A percentile compares a stretch with the other conserved stretches of the same genome.
Evolutionary conservation across 2,113 vertebrate genomes (phyloP).

Genomic region (Speoplatyrhinus poulsoni): DNA sequence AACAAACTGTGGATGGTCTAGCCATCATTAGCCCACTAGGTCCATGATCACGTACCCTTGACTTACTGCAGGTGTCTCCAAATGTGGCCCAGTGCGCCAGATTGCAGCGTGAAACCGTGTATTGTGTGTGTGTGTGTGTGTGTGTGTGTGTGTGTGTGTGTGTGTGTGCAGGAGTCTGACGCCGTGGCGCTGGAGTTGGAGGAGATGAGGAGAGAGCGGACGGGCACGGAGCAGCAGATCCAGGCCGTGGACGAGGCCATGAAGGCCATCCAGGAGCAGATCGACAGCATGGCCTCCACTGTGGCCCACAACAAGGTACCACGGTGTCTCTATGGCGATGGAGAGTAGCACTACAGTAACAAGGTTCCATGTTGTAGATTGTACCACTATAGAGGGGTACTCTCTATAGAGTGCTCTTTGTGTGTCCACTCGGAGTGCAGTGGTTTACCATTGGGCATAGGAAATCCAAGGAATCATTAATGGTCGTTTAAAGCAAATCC

Average conservation of each 20-base stretch:
- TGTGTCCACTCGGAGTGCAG: background rate
- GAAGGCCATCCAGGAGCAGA: slow-evolving; percentile 80
- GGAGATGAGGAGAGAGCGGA: slow-evolving; percentile 84
- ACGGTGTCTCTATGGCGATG: too few relatives aligned
- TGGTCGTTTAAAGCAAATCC: too few relatives aligned
- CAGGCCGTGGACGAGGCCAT: slow-evolving; percentile 82
- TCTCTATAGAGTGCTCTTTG: background rate
- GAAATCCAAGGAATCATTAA: background rate
- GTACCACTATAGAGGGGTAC: too few relatives aligned
- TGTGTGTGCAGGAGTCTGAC: slow-evolving; percentile 82
- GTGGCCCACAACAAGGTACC: slow-evolving; percentile 84
- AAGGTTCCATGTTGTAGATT: too few relatives aligned
- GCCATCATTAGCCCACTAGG: too few relatives aligned
- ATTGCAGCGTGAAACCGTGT: background rate
- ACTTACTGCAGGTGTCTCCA: too few relatives aligned
- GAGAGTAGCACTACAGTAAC: too few relatives aligned
- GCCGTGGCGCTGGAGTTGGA: slow-evolving; percentile 86
- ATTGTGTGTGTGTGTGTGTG: slow-evolving; percentile 1
- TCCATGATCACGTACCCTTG: too few relatives aligned
- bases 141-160: background rate
- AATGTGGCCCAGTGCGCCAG: too few relatives aligned
- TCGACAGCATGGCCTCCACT: slow-evolving; percentile 78
- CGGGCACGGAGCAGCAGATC: slow-evolving; percentile 83
- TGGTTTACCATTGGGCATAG: background rate
- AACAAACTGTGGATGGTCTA: too few relatives aligned